Base-by-base conservation (phyloP, 2,113 vertebrate genomes). In the Ariopsis seemanni region DNA sequence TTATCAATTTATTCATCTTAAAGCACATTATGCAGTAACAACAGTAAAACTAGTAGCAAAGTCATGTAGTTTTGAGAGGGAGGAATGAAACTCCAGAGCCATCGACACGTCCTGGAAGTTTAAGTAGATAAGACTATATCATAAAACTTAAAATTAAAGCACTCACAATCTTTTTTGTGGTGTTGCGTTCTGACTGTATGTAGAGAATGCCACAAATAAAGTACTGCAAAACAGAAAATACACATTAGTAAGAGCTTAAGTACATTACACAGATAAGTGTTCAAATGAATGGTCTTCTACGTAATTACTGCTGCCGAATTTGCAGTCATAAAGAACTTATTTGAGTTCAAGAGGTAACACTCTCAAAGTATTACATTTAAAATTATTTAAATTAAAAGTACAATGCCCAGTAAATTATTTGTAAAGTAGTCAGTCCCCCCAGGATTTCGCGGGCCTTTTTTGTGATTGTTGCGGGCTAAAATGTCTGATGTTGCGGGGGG, bases 131-230 rank as follows among this genome's bases (percentile, higher is more conserved):
- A 14, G 1, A 53, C 9, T 79, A 83, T 25, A 67, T 83, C 14
- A 67, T 18, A 27, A 69, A 57, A 53, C 4, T 17, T 57, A 25
- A 18, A n/a, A 7, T 27, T 15, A 30, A 9, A 20, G 14, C 5
- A 89, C 94, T 93, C 88, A 95, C 94, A 8, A 89, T 92, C 91
- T 94, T 94, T 88, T 95, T 95, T 74, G 93, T 93, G 0, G 92
- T 91, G n/a, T 89, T 92, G 67, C 91, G 86, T n/a, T 94, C 93
- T 60, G 94, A 86, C 83, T 93, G 18, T 74, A 95, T 92, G 74
- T 91, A 95, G 20, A 95, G 80, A 87, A 93, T 82, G 48, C 94
- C 94, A 92, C 91, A 91, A n/a, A 88, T 55, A 18, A 89, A 85
- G 83, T 93, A 93, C 95, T 95, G 83, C 10, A 86, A 25, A 82